phyloP scores from a whole-genome alignment of 2,888 invertebrate genomes.

The Eulithis prunata region DNA sequence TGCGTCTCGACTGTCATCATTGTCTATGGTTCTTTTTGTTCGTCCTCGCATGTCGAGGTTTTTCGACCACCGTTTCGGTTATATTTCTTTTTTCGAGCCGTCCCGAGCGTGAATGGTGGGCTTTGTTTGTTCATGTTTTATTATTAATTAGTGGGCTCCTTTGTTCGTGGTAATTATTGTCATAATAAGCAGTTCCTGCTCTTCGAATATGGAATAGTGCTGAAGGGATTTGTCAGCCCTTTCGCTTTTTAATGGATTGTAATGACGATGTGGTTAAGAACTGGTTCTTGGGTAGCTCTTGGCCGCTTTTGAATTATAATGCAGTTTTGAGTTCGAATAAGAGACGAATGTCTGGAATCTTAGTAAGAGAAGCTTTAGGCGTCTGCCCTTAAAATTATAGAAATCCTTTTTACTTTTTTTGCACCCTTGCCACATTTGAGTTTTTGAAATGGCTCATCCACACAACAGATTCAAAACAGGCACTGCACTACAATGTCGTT shows the following conservation, averaged over 20 bases:
- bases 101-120: conserved; percentile 80
- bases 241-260: conserved; percentile 64
- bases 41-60: conserved; percentile 81
- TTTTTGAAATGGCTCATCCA: conserved; percentile 35
- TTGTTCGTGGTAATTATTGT: conserved; percentile 84
- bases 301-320: conserved; percentile 18
- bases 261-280: conserved; percentile 57
- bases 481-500: conserved; percentile 69
- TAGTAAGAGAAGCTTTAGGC: background rate
- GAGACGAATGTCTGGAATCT: background rate
- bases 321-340: conserved; percentile 8
- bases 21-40: conserved; percentile 83
- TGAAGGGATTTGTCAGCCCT: conserved; percentile 72
- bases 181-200: conserved; percentile 84
- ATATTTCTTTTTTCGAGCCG: conserved; percentile 74
- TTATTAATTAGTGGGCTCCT: conserved; percentile 83
- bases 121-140: conserved; percentile 84
- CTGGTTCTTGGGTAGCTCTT: conserved; percentile 46
- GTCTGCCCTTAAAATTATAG: background rate
- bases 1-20: conserved; percentile 83
- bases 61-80: conserved; percentile 84
- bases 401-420: conserved; percentile 5
- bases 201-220: conserved; percentile 70
- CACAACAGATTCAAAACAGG: conserved; percentile 59
- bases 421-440: conserved; percentile 10